phyloP scores from a whole-genome alignment of 2,113 vertebrate species.

The Probosciger aterrimus region DNA sequence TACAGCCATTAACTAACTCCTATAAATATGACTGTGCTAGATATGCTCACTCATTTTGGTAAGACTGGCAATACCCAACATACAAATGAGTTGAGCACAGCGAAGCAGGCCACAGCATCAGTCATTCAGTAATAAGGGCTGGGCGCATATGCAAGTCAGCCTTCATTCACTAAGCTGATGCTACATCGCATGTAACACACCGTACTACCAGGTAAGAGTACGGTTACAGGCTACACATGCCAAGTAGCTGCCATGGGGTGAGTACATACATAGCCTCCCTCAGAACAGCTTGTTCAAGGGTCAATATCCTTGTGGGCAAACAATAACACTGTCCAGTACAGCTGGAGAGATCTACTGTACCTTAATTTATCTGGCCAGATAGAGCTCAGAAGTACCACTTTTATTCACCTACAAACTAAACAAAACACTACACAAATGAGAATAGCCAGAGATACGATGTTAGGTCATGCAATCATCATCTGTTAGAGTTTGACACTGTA shows the following conservation, averaged over 20 bases:
- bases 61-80: not conserved
- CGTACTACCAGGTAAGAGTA: rapidly evolving
- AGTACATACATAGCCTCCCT: not conserved
- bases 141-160: not conserved
- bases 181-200: not conserved
- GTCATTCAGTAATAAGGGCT: not conserved
- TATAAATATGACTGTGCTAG: not conserved
- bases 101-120: not conserved
- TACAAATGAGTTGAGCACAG: not conserved
- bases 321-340: not conserved
- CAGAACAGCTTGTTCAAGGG: rapidly evolving
- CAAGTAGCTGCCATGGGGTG: rapidly evolving
- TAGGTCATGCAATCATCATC: not conserved
- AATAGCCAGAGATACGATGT: not conserved
- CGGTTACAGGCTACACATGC: not conserved
- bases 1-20: not conserved
- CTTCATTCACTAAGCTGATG: not conserved
- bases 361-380: not conserved
- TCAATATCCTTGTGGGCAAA: too few relatives aligned
- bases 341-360: not conserved
- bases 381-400: not conserved
- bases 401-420: not conserved
- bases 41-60: not conserved
- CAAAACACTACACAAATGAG: not conserved
- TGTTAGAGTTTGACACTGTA: not conserved